Percentiles rank a stretch among this genome's conserved stretches.
Evolutionary conservation across 1,140 invertebrate genomes (phyloP).

Genomic region (Lepidurus apus): DNA sequence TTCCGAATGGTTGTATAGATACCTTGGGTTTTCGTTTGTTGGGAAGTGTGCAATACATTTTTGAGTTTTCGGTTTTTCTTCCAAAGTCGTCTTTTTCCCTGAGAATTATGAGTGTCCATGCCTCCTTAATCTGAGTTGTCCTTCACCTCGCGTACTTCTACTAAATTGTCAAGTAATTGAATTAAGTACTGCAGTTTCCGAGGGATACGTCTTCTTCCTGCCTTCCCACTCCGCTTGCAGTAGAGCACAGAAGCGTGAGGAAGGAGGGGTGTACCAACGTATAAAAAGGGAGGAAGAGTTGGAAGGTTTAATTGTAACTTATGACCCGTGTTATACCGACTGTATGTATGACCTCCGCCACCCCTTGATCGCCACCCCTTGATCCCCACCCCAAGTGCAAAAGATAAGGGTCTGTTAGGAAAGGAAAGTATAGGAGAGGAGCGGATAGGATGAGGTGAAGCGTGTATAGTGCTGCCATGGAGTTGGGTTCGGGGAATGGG

Average conservation of each 20-base stretch:
- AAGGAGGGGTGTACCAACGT: not conserved
- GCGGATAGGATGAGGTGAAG: not conserved
- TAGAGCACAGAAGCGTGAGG: not conserved
- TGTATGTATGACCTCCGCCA: not conserved
- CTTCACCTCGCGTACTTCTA: not conserved
- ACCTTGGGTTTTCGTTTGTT: not conserved
- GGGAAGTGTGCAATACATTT: constrained; percentile 1
- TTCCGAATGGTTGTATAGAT: no score
- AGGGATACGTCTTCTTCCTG: not conserved
- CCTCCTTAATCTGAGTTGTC: not conserved
- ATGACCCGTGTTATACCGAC: not conserved
- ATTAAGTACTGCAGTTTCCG: not conserved
- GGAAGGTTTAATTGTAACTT: not conserved
- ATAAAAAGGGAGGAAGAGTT: not conserved
- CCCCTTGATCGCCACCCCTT: no score
- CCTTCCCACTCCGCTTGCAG: not conserved
- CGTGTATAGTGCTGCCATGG: not conserved
- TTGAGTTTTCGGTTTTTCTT: not conserved
- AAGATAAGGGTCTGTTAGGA: not conserved
- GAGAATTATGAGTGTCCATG: not conserved
- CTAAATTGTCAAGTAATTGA: constrained; percentile 1
- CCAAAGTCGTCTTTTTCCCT: not conserved
- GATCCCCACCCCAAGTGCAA: not conserved
- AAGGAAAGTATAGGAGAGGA: not conserved
- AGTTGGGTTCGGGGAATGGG: not conserved